phyloP scores from a whole-genome alignment of 2,797 vertebrate genomes.

The Neosilurus hyrtlii region DNA sequence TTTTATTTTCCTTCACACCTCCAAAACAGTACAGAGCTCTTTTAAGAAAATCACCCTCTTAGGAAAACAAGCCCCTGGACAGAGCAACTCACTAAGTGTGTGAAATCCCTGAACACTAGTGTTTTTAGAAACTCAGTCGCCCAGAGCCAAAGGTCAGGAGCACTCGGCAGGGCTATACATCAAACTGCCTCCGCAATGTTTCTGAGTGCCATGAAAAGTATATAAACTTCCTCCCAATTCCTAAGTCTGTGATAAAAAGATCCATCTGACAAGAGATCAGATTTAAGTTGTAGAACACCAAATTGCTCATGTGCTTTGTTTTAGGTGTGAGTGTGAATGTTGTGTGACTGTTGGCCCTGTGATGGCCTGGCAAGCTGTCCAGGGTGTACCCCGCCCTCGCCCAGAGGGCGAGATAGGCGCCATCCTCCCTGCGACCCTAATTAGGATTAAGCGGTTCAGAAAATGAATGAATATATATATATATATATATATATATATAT shows the following conservation, averaged over 20 bases:
- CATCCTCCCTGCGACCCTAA: too few relatives aligned
- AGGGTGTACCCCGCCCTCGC: too few relatives aligned
- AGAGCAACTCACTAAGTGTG: constrained; percentile 39
- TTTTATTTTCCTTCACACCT: constrained; percentile 56
- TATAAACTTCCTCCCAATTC: constrained; percentile 50
- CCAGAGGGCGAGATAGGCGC: too few relatives aligned
- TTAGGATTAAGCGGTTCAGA: too few relatives aligned
- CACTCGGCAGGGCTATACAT: constrained; percentile 45
- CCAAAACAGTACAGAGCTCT: constrained; percentile 35
- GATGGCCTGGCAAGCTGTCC: too few relatives aligned
- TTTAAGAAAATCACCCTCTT: constrained; percentile 45
- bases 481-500: too few relatives aligned
- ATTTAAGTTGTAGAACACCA: constrained; percentile 31
- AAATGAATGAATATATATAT: too few relatives aligned
- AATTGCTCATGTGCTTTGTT: not conserved
- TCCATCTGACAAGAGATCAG: constrained; percentile 20
- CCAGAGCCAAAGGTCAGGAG: constrained; percentile 51
- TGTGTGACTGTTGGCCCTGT: too few relatives aligned
- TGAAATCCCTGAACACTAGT: constrained; percentile 42
- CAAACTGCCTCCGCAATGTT: constrained; percentile 50
- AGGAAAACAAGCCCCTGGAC: constrained; percentile 47
- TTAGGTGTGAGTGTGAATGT: not conserved
- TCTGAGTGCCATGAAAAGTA: constrained; percentile 38
- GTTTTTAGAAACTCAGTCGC: constrained; percentile 50
- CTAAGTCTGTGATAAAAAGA: constrained; percentile 31